A percentile compares a stretch with the other conserved stretches of the same genome.
Evolutionary conservation across 2,797 vertebrate genomes (phyloP).

Genomic region (Anguilla obscura): DNA sequence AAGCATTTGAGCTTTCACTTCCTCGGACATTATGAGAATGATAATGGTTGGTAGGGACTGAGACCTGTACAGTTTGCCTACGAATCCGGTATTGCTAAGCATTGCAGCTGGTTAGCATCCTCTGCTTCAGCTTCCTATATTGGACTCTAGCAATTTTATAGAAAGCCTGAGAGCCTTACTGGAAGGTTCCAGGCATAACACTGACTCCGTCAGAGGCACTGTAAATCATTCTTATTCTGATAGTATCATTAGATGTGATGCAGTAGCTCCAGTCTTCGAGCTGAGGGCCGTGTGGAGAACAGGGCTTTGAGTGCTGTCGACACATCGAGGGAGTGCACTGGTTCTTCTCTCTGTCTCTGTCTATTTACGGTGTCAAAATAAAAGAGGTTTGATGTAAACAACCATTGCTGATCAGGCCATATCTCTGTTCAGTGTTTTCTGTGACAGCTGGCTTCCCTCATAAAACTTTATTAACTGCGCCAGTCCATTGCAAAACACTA

Average conservation of each 20-base stretch:
- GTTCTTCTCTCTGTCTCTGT: neutral
- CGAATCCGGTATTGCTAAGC: neutral
- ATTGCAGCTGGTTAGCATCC: neutral
- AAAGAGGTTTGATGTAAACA: conserved; percentile 7
- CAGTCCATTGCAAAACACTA: conserved; percentile 20
- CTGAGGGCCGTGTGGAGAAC: neutral
- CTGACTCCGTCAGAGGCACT: neutral
- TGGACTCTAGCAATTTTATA: neutral
- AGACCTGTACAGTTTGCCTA: neutral
- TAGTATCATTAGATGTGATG: neutral
- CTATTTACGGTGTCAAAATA: neutral
- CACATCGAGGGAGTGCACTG: neutral
- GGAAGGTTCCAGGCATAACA: conserved; percentile 1
- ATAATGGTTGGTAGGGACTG: neutral
- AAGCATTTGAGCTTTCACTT: neutral
- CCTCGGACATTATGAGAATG: conserved; percentile 14
- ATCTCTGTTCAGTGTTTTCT: conserved; percentile 20
- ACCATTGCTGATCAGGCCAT: neutral
- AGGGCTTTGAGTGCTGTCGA: neutral
- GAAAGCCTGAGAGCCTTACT: neutral
- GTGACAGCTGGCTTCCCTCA: conserved; percentile 4
- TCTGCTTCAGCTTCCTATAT: neutral
- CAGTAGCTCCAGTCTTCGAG: neutral
- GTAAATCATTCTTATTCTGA: conserved; percentile 17
- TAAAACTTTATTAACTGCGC: conserved; percentile 16